Evolutionary conservation across 1,140 invertebrate species (phyloP).

Genomic region (Rhyzopertha dominica): DNA sequence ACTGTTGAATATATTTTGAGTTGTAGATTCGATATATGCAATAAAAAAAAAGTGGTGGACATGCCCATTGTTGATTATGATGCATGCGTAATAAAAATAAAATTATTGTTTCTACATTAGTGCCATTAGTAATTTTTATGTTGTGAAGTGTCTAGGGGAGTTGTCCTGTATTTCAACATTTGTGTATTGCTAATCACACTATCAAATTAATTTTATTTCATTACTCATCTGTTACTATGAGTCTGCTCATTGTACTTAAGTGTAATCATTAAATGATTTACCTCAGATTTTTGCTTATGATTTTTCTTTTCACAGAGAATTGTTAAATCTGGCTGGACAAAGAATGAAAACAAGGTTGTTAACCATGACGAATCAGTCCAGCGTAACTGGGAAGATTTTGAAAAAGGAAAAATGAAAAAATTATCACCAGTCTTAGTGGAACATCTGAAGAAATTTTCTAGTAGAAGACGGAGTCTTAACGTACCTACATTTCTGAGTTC

Average conservation of each 20-base stretch:
- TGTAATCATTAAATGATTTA: too few species aligned
- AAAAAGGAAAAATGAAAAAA: conserved; percentile 48
- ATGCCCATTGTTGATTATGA: too few species aligned
- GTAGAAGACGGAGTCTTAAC: conserved; percentile 43
- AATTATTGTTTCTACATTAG: not conserved
- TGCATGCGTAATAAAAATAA: too few species aligned
- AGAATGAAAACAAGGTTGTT: conserved; percentile 51
- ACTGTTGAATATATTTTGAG: too few species aligned
- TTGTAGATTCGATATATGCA: too few species aligned
- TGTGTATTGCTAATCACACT: too few species aligned
- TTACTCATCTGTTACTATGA: too few species aligned
- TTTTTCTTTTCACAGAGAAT: conserved; percentile 53
- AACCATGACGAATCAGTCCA: conserved; percentile 60
- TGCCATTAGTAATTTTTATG: not conserved
- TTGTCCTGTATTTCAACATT: too few species aligned
- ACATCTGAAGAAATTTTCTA: conserved; percentile 63
- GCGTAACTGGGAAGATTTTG: conserved; percentile 62
- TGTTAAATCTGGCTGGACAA: conserved; percentile 58
- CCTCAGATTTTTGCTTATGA: conserved; percentile 15
- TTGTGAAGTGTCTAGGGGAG: too few species aligned
- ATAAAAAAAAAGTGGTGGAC: too few species aligned
- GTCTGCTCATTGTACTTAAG: too few species aligned
- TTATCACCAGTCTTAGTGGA: conserved; percentile 49
- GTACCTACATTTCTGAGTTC: conserved; percentile 11
- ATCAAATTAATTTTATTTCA: too few species aligned